Conservation (phyloP, 2,888 invertebrate species). For the Pimpla rufipes region DNA sequence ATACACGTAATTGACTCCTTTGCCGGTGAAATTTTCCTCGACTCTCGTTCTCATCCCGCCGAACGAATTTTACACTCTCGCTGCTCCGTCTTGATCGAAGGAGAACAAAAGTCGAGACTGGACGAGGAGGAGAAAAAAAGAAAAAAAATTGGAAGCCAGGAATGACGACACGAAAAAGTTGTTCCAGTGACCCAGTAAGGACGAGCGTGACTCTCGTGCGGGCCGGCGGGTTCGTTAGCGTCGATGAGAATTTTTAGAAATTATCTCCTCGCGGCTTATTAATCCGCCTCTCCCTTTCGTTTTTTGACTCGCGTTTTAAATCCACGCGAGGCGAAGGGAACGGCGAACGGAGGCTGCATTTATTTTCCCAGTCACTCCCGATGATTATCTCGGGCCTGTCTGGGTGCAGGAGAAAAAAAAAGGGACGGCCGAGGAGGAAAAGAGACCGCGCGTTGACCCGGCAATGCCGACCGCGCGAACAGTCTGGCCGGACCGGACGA, state of each 20-base stretch:
- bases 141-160: conserved; percentile 30
- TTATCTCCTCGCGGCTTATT: conserved; percentile 19
- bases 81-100: neutral
- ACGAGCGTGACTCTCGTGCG: conserved; percentile 52
- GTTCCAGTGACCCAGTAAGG: conserved; percentile 68
- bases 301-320: conserved; percentile 22
- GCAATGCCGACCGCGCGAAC: conserved; percentile 8
- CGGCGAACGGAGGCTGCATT: neutral
- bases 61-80: conserved; percentile 24
- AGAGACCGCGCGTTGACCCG: conserved; percentile 37
- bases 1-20: conserved; percentile 55
- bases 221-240: conserved; percentile 37
- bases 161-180: conserved; percentile 58
- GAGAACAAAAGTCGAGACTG: conserved; percentile 25
- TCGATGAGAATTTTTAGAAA: conserved; percentile 57
- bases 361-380: conserved; percentile 30
- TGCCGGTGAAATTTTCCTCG: conserved; percentile 62
- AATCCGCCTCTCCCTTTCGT: conserved; percentile 11
- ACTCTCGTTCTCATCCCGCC: conserved; percentile 23
- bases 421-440: conserved; percentile 10
- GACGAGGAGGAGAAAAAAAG: conserved; percentile 41
- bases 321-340: neutral
- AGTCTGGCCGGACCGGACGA: neutral
- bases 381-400: conserved; percentile 4
- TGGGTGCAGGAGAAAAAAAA: neutral